These are phyloP conservation scores for Solea solea DNA, from an alignment of 2,113 vertebrate species.

Conservation along the genomic window DNA sequence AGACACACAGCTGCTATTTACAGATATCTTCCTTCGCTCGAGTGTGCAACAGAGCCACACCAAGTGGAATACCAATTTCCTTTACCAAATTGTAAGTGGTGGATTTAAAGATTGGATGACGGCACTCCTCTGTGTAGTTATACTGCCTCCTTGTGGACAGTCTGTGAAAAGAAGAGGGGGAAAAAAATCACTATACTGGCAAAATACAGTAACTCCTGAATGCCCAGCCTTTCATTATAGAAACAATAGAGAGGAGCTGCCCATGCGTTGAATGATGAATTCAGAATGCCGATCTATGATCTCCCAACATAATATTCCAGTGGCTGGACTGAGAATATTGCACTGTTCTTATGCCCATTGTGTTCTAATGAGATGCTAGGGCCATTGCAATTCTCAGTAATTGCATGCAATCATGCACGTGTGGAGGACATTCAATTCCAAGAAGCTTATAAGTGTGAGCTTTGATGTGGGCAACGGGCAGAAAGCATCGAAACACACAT, in stretches of 20 bases:
- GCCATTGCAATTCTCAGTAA: neutral
- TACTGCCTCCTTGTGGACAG: constrained; percentile 72
- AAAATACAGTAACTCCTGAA: neutral
- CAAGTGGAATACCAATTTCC: constrained; percentile 63
- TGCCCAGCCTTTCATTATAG: constrained; percentile 1
- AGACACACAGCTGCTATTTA: constrained; percentile 74
- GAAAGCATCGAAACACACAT: neutral
- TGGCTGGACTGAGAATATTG: no score
- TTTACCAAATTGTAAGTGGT: constrained; percentile 20
- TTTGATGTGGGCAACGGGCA: no score
- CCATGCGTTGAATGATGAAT: no score
- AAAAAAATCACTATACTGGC: no score
- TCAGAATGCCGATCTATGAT: neutral
- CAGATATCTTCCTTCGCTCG: constrained; percentile 67
- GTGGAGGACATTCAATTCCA: neutral
- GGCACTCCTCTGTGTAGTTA: constrained; percentile 39
- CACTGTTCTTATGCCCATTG: no score
- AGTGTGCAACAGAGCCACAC: constrained; percentile 41
- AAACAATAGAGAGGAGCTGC: neutral
- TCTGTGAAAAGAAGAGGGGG: neutral
- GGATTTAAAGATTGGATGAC: neutral
- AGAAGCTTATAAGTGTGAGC: neutral
- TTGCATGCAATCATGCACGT: neutral
- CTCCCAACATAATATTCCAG: no score
- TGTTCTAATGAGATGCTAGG: neutral